These are phyloP conservation scores for Gambusia affinis DNA, from an alignment of 2,113 vertebrate species.

Conservation along the genomic window DNA sequence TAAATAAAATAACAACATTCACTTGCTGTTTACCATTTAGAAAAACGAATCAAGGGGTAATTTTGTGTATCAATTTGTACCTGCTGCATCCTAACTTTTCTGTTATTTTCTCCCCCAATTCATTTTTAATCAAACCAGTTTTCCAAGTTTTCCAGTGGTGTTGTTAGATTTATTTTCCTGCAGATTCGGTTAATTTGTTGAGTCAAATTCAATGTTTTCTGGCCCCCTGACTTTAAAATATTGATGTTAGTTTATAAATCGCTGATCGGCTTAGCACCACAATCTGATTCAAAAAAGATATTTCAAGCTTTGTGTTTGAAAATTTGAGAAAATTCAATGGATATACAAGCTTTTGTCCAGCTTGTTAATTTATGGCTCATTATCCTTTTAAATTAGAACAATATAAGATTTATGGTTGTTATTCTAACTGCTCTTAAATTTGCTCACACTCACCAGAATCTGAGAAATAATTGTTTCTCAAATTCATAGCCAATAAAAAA, in stretches of 20 bases:
- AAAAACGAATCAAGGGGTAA: background rate
- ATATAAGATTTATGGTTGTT: background rate
- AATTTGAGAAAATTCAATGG: too few relatives aligned
- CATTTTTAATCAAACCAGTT: background rate
- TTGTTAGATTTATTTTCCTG: background rate
- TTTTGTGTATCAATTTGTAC: slow-evolving; percentile 6
- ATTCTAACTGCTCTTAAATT: background rate
- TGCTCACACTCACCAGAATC: too few relatives aligned
- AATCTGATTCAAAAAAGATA: too few relatives aligned
- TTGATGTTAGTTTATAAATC: too few relatives aligned
- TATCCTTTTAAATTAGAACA: too few relatives aligned
- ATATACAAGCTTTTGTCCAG: too few relatives aligned
- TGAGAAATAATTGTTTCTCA: too few relatives aligned
- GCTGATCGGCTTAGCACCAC: too few relatives aligned
- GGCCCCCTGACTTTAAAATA: too few relatives aligned
- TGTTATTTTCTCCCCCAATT: background rate
- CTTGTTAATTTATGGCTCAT: too few relatives aligned
- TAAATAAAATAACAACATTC: background rate
- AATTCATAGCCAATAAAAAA: too few relatives aligned
- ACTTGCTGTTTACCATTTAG: background rate
- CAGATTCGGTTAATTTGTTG: slow-evolving; percentile 15
- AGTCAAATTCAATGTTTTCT: slow-evolving; percentile 11
- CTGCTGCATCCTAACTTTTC: background rate
- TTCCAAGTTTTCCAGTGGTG: background rate
- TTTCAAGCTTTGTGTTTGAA: too few relatives aligned